A percentile compares a stretch with the other conserved stretches of the same genome.
phyloP scores from a whole-genome alignment of 2,888 invertebrate species.

The Axea sp. region DNA sequence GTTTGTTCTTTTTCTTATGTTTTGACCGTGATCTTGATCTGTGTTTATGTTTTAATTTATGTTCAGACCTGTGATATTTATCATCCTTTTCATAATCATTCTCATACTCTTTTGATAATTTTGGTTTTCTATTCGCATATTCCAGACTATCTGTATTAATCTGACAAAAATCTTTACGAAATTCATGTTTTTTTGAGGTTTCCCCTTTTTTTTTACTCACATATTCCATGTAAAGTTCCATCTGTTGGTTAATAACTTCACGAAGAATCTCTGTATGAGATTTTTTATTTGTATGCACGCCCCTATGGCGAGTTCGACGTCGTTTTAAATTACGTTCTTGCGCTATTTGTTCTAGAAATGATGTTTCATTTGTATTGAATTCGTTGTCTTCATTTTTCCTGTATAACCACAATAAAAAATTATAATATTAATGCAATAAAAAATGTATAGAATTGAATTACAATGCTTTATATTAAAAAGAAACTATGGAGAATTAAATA shows the following conservation, averaged over 20 bases:
- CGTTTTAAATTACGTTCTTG: constrained; percentile 76
- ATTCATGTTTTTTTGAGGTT: no score
- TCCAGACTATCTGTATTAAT: constrained; percentile 6
- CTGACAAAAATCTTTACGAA: background rate
- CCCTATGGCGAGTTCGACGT: constrained; percentile 74
- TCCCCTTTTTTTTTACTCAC: no score
- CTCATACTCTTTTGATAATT: constrained; percentile 5
- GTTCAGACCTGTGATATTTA: constrained; percentile 13
- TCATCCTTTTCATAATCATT: constrained; percentile 2
- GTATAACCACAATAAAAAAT: no score
- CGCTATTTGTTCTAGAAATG: constrained; percentile 72
- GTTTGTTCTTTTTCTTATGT: constrained; percentile 48
- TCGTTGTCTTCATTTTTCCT: constrained; percentile 7
- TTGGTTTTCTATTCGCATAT: constrained; percentile 9
- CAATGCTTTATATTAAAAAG: no score
- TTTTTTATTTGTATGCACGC: constrained; percentile 77
- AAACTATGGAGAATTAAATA: no score
- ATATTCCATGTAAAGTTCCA: constrained; percentile 75
- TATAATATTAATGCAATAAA: no score
- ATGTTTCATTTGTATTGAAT: constrained; percentile 50
- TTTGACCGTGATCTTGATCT: constrained; percentile 12
- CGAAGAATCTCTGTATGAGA: constrained; percentile 75
- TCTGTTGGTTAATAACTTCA: constrained; percentile 77
- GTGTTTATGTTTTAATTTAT: constrained; percentile 18
- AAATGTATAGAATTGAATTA: no score